These are phyloP conservation scores for Athalia rosae DNA, from an alignment of 2,888 invertebrate genomes.

Conservation along the genomic window DNA sequence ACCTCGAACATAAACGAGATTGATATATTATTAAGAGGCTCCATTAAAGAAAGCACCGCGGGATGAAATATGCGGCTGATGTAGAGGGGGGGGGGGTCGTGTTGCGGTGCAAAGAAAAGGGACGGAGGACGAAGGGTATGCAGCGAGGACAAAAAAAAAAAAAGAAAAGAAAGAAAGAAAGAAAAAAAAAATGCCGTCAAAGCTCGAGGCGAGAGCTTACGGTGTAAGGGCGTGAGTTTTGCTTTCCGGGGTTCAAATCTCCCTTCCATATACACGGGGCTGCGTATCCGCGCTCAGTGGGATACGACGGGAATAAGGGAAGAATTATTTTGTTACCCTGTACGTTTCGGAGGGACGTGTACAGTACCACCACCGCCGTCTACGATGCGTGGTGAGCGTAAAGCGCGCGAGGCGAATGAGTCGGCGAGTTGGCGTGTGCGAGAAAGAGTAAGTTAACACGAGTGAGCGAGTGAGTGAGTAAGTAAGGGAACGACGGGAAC, in stretches of 20 bases:
- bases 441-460: too few relatives aligned
- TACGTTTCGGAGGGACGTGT: too few relatives aligned
- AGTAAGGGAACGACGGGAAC: constrained; percentile 3
- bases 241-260: background rate
- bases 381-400: too few relatives aligned
- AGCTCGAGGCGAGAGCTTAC: constrained; percentile 50
- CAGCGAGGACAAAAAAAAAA: constrained; percentile 39
- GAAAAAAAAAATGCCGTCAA: constrained; percentile 43
- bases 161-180: constrained; percentile 42
- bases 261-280: background rate
- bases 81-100: constrained; percentile 47
- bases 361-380: too few relatives aligned
- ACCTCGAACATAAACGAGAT: constrained; percentile 63
- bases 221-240: constrained; percentile 41
- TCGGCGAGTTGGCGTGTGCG: too few relatives aligned
- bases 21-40: constrained; percentile 70
- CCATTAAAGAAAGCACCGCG: constrained; percentile 66
- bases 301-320: background rate
- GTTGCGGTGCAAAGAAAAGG: constrained; percentile 41
- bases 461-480: too few relatives aligned
- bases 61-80: constrained; percentile 64
- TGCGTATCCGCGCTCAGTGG: constrained; percentile 5
- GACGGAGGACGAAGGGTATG: constrained; percentile 47
- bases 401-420: too few relatives aligned
- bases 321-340: too few relatives aligned